Conservation (phyloP, 1,140 invertebrate genomes). For the Pomacea maculata region DNA sequence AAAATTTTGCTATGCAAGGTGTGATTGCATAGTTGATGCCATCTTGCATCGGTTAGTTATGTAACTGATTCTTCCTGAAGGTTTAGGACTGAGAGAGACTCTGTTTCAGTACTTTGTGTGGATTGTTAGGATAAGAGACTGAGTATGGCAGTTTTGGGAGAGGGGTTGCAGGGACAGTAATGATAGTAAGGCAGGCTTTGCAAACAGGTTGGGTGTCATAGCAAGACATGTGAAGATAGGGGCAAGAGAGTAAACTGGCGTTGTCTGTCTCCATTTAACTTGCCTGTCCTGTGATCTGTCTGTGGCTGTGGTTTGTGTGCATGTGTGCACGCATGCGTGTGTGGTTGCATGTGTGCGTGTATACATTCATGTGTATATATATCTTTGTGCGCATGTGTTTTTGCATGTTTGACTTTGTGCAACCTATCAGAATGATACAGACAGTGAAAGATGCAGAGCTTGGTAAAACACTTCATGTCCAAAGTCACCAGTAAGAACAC, state of each 20-base stretch:
- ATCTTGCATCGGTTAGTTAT: too few relatives aligned
- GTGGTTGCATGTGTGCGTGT: slow-evolving; percentile 4
- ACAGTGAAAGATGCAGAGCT: too few relatives aligned
- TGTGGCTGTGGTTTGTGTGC: not conserved
- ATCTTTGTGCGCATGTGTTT: not conserved
- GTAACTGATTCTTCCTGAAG: too few relatives aligned
- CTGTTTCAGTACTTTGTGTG: too few relatives aligned
- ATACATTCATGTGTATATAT: slow-evolving; percentile 1
- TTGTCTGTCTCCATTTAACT: not conserved
- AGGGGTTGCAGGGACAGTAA: not conserved
- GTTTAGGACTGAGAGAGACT: too few relatives aligned
- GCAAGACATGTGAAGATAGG: not conserved
- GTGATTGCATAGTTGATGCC: not conserved
- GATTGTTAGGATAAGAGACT: not conserved
- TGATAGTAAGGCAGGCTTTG: not conserved
- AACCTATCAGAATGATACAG: too few relatives aligned
- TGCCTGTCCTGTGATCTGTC: not conserved
- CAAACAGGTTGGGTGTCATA: too few relatives aligned
- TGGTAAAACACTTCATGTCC: too few relatives aligned
- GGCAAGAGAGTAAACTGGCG: not conserved
- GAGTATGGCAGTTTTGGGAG: not conserved
- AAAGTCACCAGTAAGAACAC: too few relatives aligned
- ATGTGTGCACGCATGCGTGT: not conserved
- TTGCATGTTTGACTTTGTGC: too few relatives aligned
- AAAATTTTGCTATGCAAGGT: not conserved